Conservation (phyloP, 2,113 vertebrate species). For the Mus pahari region DNA sequence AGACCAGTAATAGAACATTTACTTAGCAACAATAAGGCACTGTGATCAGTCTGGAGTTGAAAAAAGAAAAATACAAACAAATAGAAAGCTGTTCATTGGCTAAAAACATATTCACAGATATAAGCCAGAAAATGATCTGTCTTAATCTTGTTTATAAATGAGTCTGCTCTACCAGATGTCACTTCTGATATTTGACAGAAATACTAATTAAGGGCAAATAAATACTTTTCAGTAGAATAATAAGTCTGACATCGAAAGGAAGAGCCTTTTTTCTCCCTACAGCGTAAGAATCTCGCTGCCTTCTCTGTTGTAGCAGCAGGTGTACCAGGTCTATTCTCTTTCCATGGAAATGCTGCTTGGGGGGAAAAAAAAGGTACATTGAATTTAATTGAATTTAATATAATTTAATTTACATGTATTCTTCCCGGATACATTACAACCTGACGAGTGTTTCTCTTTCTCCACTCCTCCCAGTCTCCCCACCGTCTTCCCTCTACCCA, state of each 20-base stretch:
- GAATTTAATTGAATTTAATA: not conserved
- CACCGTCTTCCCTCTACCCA: not conserved
- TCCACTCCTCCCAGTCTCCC: not conserved
- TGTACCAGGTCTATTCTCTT: conserved; percentile 61
- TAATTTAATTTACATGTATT: not conserved
- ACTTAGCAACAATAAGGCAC: not conserved
- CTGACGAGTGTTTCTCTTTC: not conserved
- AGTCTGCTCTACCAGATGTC: not conserved
- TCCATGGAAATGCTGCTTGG: conserved; percentile 61
- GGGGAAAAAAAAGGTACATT: not conserved
- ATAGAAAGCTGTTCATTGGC: not conserved
- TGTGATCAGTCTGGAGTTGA: not conserved
- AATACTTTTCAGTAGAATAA: not conserved
- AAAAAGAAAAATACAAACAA: not conserved
- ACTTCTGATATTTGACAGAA: conserved; percentile 17
- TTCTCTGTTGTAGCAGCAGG: conserved; percentile 50
- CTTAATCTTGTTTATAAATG: not conserved
- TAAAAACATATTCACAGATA: not conserved
- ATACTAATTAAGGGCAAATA: not conserved
- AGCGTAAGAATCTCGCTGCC: not conserved
- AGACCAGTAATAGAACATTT: not conserved
- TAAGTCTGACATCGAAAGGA: not conserved
- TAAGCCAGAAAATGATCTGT: not conserved
- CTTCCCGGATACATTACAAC: not conserved
- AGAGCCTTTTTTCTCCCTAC: not conserved